A percentile compares a stretch with the other conserved stretches of the same genome.
Evolutionary conservation across 2,113 vertebrate genomes (phyloP).

Genomic region (Elgaria multicarinata): DNA sequence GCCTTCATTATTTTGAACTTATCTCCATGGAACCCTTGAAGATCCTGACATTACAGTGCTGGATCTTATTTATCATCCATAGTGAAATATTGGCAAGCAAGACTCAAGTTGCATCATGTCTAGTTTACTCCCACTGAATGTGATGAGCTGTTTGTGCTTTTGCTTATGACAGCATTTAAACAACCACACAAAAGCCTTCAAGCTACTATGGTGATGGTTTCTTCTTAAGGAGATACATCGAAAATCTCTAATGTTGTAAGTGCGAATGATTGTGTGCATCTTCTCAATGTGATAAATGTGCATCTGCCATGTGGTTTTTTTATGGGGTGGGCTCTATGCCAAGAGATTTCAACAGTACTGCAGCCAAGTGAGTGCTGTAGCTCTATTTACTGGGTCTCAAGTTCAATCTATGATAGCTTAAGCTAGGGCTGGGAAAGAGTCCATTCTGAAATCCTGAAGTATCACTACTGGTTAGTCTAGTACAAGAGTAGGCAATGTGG

Average conservation of each 20-base stretch:
- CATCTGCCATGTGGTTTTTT: neutral
- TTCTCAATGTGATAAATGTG: neutral
- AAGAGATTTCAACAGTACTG: neutral
- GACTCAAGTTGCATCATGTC: conserved; percentile 32
- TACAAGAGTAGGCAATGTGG: neutral
- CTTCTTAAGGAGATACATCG: neutral
- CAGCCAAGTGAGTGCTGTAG: neutral
- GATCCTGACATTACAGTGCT: too few relatives aligned
- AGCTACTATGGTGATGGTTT: neutral
- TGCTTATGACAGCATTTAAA: neutral
- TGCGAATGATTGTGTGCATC: neutral
- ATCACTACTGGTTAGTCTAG: neutral
- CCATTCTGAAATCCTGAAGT: neutral
- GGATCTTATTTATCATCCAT: neutral
- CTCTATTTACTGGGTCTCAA: neutral
- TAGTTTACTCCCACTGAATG: neutral
- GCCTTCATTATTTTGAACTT: too few relatives aligned
- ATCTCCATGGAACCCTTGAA: too few relatives aligned
- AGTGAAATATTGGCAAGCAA: conserved; percentile 42
- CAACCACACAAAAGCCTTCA: neutral
- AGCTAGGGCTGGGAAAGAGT: neutral
- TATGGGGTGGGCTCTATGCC: too few relatives aligned
- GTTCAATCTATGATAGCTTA: neutral
- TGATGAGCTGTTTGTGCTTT: conserved; percentile 48
- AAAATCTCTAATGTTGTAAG: neutral